A percentile compares a stretch with the other conserved stretches of the same genome.
These are phyloP conservation scores for Tautogolabrus adspersus DNA, from an alignment of 2,113 vertebrate genomes.

Conservation along the genomic window DNA sequence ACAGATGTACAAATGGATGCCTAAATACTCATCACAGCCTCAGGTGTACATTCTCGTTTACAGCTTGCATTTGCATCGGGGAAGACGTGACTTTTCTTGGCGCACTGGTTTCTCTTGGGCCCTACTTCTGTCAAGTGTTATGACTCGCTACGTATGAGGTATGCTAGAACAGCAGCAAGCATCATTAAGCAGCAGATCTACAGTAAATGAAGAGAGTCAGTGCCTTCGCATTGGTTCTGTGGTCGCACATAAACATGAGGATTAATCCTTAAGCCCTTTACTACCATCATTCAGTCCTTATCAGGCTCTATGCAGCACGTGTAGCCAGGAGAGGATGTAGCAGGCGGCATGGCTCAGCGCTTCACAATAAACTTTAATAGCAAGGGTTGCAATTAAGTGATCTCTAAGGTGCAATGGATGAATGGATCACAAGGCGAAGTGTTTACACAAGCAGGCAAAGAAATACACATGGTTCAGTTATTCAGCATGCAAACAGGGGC, in stretches of 20 bases:
- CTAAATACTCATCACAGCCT: not conserved
- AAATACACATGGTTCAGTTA: not conserved
- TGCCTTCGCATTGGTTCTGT: conserved; percentile 37
- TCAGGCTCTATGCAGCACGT: conserved; percentile 27
- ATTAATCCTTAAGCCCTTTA: conserved; percentile 73
- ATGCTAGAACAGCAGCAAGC: conserved; percentile 22
- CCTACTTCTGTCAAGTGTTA: conserved; percentile 14
- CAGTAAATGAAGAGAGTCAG: conserved; percentile 44
- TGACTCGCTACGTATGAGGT: conserved; percentile 15
- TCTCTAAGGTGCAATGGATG: conserved; percentile 40
- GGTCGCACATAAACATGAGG: conserved; percentile 61
- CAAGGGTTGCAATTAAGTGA: conserved; percentile 44
- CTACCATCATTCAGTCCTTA: conserved; percentile 59
- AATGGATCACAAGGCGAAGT: conserved; percentile 39
- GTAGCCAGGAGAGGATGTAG: conserved; percentile 45
- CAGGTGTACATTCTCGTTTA: conserved; percentile 30
- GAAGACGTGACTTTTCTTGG: not conserved
- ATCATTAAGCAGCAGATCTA: conserved; percentile 56
- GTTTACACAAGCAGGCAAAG: conserved; percentile 14
- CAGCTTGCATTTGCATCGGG: conserved; percentile 12
- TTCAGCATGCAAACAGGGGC: not conserved
- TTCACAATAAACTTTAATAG: conserved; percentile 47
- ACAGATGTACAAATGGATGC: conserved; percentile 10
- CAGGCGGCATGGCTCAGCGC: conserved; percentile 37
- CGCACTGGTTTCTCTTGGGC: conserved; percentile 14